These are phyloP conservation scores for Cataglyphis rosenhaueri DNA, from an alignment of 2,888 invertebrate genomes.

Conservation along the genomic window DNA sequence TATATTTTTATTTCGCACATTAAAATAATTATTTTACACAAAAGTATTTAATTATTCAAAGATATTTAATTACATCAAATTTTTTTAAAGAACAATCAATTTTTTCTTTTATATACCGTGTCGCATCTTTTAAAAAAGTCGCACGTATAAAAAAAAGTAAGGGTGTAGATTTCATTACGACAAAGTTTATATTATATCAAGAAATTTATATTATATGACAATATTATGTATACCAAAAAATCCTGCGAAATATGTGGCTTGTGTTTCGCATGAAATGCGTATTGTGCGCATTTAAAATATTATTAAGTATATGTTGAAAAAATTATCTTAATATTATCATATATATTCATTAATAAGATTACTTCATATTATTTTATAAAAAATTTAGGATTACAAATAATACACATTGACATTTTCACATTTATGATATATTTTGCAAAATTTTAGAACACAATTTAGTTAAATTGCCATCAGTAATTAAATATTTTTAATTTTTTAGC, in stretches of 20 bases:
- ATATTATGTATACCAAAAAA: constrained; percentile 31
- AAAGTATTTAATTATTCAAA: not conserved
- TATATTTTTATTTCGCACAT: not conserved
- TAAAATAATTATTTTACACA: not conserved
- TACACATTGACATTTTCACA: not conserved
- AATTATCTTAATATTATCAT: not conserved
- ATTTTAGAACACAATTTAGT: not conserved
- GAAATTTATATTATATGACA: not conserved
- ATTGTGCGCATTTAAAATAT: constrained; percentile 20
- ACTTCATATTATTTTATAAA: not conserved
- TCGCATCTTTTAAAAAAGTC: not conserved
- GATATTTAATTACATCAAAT: not conserved
- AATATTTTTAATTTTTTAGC: not conserved
- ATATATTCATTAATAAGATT: not conserved
- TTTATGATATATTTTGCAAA: constrained; percentile 14
- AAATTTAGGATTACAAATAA: not conserved
- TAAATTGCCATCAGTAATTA: not conserved
- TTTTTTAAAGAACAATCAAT: not conserved
- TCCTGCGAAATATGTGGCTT: not conserved
- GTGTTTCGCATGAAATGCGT: not conserved
- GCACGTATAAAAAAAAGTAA: not conserved
- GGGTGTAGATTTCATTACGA: not conserved
- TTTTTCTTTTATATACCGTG: not conserved
- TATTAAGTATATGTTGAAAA: constrained; percentile 6
- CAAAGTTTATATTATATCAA: not conserved